phyloP scores from a whole-genome alignment of 1,140 invertebrate genomes.

The Manduca sexta region DNA sequence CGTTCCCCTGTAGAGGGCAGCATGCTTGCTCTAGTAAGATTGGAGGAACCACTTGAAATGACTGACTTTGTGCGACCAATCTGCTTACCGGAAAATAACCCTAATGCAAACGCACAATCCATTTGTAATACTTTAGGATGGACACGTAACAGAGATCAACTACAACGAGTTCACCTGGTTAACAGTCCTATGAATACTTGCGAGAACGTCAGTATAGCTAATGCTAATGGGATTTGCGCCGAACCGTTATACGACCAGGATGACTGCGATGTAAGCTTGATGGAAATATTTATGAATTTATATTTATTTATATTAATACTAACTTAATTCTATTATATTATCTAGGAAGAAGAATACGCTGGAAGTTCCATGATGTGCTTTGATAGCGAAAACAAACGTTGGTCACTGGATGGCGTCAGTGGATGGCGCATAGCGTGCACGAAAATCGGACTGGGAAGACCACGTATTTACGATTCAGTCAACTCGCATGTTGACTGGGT shows the following conservation, averaged over 20 bases:
- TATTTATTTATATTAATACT: background rate
- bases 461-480: conserved; percentile 87
- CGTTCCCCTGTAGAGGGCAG: conserved; percentile 92
- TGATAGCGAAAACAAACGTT: conserved; percentile 76
- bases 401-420: conserved; percentile 83
- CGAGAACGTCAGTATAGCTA: conserved; percentile 88
- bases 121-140: conserved; percentile 88
- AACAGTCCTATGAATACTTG: conserved; percentile 84
- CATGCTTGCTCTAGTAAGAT: conserved; percentile 85
- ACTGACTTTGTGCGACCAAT: conserved; percentile 89
- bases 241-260: conserved; percentile 84
- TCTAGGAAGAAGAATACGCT: conserved; percentile 88
- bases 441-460: conserved; percentile 80
- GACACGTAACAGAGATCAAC: conserved; percentile 84
- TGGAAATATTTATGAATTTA: background rate
- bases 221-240: conserved; percentile 86
- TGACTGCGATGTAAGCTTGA: conserved; percentile 83
- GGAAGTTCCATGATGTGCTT: conserved; percentile 88
- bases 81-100: conserved; percentile 78
- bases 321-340: background rate
- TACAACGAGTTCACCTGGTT: conserved; percentile 84
- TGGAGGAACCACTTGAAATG: conserved; percentile 82
- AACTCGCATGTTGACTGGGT: conserved; percentile 88
- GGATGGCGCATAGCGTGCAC: conserved; percentile 88
- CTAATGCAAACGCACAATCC: conserved; percentile 42